phyloP scores from a whole-genome alignment of 2,797 vertebrate genomes.

The Hippocampus kuda region DNA sequence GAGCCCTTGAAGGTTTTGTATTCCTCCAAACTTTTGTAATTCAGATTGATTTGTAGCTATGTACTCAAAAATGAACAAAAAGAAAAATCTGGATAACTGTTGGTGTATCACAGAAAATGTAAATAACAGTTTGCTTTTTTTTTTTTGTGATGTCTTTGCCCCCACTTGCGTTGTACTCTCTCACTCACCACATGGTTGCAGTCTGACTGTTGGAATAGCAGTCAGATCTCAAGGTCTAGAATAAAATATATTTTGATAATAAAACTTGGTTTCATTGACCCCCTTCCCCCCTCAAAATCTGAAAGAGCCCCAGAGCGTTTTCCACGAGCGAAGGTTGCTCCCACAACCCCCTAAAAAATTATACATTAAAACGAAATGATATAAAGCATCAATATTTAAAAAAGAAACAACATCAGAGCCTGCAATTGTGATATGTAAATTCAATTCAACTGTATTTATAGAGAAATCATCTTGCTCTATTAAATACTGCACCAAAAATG shows the following conservation, averaged over 20 bases:
- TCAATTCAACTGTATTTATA: no score
- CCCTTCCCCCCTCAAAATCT: no score
- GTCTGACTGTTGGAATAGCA: constrained; percentile 96
- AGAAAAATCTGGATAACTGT: constrained; percentile 46
- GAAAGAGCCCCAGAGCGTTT: no score
- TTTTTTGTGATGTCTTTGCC: constrained; percentile 76
- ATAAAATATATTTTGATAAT: constrained; percentile 99
- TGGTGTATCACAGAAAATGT: constrained; percentile 87
- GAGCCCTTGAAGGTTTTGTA: constrained; percentile 87
- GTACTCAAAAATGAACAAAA: constrained; percentile 67
- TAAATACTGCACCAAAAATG: no score
- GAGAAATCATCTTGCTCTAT: no score
- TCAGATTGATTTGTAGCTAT: constrained; percentile 85
- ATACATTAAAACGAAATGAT: no score
- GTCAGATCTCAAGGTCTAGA: constrained; percentile 98
- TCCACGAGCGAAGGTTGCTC: no score
- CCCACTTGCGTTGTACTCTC: constrained; percentile 57
- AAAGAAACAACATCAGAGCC: no score
- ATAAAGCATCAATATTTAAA: no score
- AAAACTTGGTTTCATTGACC: constrained; percentile 45
- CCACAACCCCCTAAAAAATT: no score
- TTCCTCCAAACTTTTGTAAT: constrained; percentile 86
- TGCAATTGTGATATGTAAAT: no score
- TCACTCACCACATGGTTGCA: constrained; percentile 80
- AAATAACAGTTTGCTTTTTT: constrained; percentile 78